Evolutionary conservation across 1,140 invertebrate genomes (phyloP), one percentile per base, ranked within the genome.

Genomic region (Cephus cinctus): DNA sequence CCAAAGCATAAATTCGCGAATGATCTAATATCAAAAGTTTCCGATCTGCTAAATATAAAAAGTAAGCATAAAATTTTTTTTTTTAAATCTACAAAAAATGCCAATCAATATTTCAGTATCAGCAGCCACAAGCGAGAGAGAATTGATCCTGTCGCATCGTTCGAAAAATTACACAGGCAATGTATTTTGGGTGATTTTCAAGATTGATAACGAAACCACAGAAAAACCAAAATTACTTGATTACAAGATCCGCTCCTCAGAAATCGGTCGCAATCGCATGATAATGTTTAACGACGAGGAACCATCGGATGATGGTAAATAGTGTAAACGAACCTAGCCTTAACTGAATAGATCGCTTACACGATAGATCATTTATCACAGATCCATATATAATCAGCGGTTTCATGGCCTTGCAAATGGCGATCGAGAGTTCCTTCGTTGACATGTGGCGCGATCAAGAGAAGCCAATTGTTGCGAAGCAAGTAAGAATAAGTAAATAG

Each of bases 241-340:
- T 20, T 62, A 59, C 19, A 56, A 52, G 38, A 62, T 62, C 46
- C 54, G 59, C 5, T 57, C 52, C 1, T 57, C 52, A 14, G 48
- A 55, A 22, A 51, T 57, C 31, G 52, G 52, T 18, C 43, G 51
- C 11, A 52, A 19, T 45, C 23, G 12, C 4, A 40, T 46, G n/a
- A 42, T 46, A 4, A 54, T 55, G 39, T 50, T 39, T 15, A 35
- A 52, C 4, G 47, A 55, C 1, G 45, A 57, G 31, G 43, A 57
- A 14, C 41, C 48, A 8, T 8, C 14, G 1, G 4, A 35, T n/a
- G 18, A 41, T 36, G 52, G 55, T 52, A 45, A 21, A 5, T 23
- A 6, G 30, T 40, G 12, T 14, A 14, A n/a, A 6, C 8, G 8
- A 27, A 27, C 25, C n/a, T n/a, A n/a, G 8, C 25, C n/a, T n/a